Conservation (phyloP, 1,140 invertebrate species). For the Drosophila repletoides region DNA sequence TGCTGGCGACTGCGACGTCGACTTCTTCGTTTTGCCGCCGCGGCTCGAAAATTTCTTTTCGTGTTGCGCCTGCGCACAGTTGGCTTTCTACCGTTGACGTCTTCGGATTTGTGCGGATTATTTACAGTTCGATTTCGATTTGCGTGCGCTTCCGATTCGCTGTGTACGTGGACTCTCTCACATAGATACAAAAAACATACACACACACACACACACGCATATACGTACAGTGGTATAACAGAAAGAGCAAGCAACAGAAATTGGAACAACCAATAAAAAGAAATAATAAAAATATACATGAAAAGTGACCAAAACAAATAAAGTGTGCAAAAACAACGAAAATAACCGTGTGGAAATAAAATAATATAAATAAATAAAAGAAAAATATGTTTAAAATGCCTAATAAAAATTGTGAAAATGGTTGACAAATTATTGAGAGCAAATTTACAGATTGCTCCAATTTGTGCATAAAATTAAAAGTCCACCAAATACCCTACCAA, state of each 20-base stretch:
- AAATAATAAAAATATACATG: too few species aligned
- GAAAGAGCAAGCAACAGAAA: constrained; percentile 67
- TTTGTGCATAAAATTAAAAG: constrained; percentile 34
- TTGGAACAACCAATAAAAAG: constrained; percentile 69
- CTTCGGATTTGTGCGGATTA: constrained; percentile 80
- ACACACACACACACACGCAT: constrained; percentile 8
- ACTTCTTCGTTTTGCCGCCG: constrained; percentile 53
- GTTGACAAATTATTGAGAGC: constrained; percentile 60
- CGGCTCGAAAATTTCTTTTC: constrained; percentile 76
- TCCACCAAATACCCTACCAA: constrained; percentile 42
- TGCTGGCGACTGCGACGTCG: constrained; percentile 27
- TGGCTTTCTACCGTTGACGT: constrained; percentile 82
- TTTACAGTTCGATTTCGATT: constrained; percentile 30
- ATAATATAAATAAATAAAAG: constrained; percentile 7
- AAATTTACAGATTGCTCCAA: constrained; percentile 23
- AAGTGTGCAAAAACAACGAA: constrained; percentile 40
- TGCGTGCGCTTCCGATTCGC: constrained; percentile 37
- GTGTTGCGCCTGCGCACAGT: constrained; percentile 81
- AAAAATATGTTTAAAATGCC: constrained; percentile 54
- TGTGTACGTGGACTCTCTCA: constrained; percentile 67
- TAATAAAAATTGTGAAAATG: constrained; percentile 76
- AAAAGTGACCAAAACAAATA: constrained; percentile 25
- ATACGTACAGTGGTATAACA: constrained; percentile 55
- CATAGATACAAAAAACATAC: constrained; percentile 20
- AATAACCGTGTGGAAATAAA: constrained; percentile 12